Base-by-base conservation (phyloP, 2,888 invertebrate species). In the Volucella bombylans region DNA sequence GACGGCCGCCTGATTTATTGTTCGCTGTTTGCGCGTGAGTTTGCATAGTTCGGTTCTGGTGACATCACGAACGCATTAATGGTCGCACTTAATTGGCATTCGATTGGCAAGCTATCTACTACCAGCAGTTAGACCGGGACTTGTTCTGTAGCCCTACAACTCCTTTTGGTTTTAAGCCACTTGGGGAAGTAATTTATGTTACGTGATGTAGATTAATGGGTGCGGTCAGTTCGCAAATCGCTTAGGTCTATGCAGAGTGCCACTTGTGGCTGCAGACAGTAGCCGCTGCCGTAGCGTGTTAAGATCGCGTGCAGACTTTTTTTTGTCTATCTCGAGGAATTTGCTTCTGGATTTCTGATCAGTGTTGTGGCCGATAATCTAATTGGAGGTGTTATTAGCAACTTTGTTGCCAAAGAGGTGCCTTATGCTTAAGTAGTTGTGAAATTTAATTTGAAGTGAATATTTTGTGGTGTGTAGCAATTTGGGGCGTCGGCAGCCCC, bases 211-310 rank as follows among this genome's bases (percentile, higher is more conserved):
- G 76, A 85, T 85, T 81, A 85, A 85, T 85, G 76, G 81, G 80
- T 72, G 81, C 68, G 85, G 81, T 77, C 81, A 77, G 85, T 77
- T 76, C 85, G 81, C 85, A 85, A 85, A 85, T 85, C 81, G 81
- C 6, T 81, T 68, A 47, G 62, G 62, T 74, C 74, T 76, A 76
- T 79, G 61, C 12, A 64, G 64, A 49, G 55, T 57, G 57, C 68
- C 71, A 81, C 69, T 73, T 50, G 52, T 45, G 52, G 61, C 38
- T 18, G 23, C 8, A n/a, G 52, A 65, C 47, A 23, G 43, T 23
- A 67, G 64, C 14, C 18, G 47, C 38, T 43, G 31, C 31, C 31
- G 74, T 85, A 68, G 85, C 81, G 72, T 81, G 81, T 18, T 62
- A 38, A 11, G 43, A 68, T 81, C 81, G 81, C 85, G 81, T 81